Percentiles rank a stretch among this genome's conserved stretches.
Conservation (phyloP, 2,797 vertebrate genomes). For the Hylomyscus alleni region DNA sequence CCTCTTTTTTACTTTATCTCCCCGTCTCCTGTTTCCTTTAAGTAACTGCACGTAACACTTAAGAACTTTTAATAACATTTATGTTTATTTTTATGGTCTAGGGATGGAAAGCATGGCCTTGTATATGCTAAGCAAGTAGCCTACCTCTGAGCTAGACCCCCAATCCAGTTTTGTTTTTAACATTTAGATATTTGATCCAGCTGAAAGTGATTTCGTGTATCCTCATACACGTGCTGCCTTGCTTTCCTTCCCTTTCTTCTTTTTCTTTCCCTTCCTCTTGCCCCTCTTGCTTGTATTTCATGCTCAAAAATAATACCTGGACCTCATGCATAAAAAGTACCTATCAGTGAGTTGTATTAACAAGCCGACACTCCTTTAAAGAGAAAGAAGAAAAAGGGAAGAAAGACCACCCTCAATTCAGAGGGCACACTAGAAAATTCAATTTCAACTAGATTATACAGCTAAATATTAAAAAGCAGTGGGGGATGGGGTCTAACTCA, state of each 20-base stretch:
- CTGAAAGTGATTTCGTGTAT: background rate
- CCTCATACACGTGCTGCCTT: too few species aligned
- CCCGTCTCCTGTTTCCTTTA: background rate
- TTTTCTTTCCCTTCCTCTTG: background rate
- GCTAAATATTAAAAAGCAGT: conserved; percentile 22
- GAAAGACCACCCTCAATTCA: conserved; percentile 26
- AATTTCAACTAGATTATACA: background rate
- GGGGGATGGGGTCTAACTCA: background rate
- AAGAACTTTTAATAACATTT: background rate
- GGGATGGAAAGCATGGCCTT: background rate
- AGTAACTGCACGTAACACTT: background rate
- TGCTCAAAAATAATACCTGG: background rate
- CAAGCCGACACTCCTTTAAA: background rate
- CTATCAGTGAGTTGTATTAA: background rate
- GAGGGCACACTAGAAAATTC: background rate
- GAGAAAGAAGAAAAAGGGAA: background rate
- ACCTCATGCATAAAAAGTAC: background rate
- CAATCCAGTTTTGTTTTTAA: background rate
- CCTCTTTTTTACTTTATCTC: background rate
- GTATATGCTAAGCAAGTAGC: background rate
- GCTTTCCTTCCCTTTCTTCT: too few species aligned
- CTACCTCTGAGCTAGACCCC: background rate
- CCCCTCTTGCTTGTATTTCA: background rate
- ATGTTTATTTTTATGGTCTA: background rate
- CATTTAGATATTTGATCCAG: background rate